These are phyloP conservation scores for Strongylocentrotus purpuratus DNA, from an alignment of 35 echinoderm and acorn worm genomes.

Conservation along the genomic window DNA sequence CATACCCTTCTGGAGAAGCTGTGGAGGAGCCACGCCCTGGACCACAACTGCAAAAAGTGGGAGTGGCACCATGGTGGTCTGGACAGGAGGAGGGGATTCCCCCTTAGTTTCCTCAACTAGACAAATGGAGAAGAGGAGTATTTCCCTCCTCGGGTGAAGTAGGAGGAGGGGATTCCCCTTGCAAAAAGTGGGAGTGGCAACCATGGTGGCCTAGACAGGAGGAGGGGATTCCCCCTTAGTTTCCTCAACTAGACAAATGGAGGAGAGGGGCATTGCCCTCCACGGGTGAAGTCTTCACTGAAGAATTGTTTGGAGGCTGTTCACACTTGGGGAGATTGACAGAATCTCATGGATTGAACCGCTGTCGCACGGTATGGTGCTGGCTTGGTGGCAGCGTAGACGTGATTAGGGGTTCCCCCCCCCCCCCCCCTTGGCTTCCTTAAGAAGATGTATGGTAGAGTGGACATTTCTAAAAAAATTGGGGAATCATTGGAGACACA, in stretches of 20 bases:
- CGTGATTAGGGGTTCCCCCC: too few species aligned
- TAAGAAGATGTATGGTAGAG: too few species aligned
- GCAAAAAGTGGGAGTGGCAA: conserved; percentile 76
- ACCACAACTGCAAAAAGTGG: conserved; percentile 87
- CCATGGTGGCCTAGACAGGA: not conserved
- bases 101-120: not conserved
- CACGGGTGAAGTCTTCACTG: too few species aligned
- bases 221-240: not conserved
- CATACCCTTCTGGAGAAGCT: conserved; percentile 75
- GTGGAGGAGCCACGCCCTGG: conserved; percentile 72
- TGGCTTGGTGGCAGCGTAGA: too few species aligned
- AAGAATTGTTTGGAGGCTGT: too few species aligned
- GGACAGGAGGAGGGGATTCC: conserved; percentile 21
- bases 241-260: not conserved
- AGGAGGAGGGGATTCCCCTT: conserved; percentile 5
- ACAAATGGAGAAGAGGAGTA: too few species aligned
- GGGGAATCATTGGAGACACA: too few species aligned
- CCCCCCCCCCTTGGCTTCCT: too few species aligned
- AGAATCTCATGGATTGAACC: too few species aligned
- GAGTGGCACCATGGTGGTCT: conserved; percentile 57
- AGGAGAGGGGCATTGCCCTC: not conserved
- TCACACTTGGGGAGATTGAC: conserved; percentile 8
- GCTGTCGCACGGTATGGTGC: too few species aligned
- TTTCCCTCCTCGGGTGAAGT: not conserved
- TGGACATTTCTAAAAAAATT: too few species aligned